Percentiles rank a stretch among this genome's conserved stretches.
phyloP scores from a whole-genome alignment of 2,113 vertebrate species.

The Anolis sagrei region DNA sequence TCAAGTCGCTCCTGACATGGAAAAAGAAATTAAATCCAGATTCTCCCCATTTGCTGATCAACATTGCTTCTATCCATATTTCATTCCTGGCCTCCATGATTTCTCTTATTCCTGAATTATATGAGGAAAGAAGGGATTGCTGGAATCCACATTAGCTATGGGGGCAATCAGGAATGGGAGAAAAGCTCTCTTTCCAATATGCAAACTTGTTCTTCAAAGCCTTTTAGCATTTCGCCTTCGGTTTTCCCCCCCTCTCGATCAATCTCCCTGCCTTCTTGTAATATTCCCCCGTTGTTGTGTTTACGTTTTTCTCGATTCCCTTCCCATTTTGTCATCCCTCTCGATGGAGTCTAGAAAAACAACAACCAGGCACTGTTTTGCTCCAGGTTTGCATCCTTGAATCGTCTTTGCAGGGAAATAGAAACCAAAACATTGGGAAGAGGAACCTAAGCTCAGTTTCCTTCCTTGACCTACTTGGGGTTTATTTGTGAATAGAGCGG shows the following conservation, averaged over 20 bases:
- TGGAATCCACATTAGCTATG: not conserved
- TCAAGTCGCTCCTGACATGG: too few species aligned
- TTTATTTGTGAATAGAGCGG: not conserved
- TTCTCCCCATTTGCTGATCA: not conserved
- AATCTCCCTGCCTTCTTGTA: not conserved
- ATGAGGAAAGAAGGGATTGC: not conserved
- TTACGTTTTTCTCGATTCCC: too few species aligned
- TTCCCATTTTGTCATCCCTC: not conserved
- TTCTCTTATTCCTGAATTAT: not conserved
- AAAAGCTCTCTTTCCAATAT: too few species aligned
- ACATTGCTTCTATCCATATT: not conserved
- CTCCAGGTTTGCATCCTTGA: too few species aligned
- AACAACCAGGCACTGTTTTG: too few species aligned
- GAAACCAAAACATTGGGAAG: too few species aligned
- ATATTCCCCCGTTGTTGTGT: not conserved
- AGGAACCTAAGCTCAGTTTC: not conserved
- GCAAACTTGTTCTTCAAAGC: not conserved
- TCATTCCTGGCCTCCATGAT: too few species aligned
- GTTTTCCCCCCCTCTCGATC: accelerated
- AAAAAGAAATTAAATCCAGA: too few species aligned
- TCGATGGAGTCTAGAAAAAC: too few species aligned
- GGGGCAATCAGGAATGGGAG: not conserved
- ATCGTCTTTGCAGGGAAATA: not conserved
- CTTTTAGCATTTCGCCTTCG: not conserved
- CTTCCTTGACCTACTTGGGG: not conserved